These are phyloP conservation scores for Dromas ardeola DNA, from an alignment of 2,113 vertebrate genomes.

Conservation along the genomic window DNA sequence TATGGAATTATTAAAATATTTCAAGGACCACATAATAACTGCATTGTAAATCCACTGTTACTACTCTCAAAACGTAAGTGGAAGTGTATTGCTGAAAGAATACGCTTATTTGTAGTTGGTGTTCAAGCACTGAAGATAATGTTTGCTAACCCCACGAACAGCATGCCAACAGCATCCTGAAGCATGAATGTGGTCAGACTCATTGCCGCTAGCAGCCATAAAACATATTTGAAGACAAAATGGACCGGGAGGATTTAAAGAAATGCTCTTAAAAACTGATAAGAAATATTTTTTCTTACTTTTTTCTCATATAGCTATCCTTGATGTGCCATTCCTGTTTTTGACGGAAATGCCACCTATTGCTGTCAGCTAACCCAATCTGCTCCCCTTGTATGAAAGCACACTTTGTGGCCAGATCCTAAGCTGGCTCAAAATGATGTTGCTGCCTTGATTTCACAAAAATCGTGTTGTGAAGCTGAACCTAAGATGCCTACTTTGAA, in stretches of 20 bases:
- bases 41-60: neutral
- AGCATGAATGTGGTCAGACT: neutral
- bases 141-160: neutral
- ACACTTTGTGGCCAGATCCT: neutral
- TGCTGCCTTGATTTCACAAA: conserved; percentile 29
- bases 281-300: neutral
- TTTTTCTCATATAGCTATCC: neutral
- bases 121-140: neutral
- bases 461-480: neutral
- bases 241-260: neutral
- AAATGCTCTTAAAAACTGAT: neutral
- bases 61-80: neutral
- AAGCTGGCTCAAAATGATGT: neutral
- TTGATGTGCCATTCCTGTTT: neutral
- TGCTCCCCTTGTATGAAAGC: neutral
- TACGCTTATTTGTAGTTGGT: neutral
- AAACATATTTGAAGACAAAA: neutral
- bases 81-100: neutral
- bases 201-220: neutral
- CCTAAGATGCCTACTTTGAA: conserved; percentile 17
- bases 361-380: neutral
- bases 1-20: neutral
- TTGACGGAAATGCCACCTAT: neutral
- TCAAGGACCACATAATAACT: neutral
- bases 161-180: neutral